phyloP scores from a whole-genome alignment of 2,113 vertebrate genomes.

The Rana temporaria region DNA sequence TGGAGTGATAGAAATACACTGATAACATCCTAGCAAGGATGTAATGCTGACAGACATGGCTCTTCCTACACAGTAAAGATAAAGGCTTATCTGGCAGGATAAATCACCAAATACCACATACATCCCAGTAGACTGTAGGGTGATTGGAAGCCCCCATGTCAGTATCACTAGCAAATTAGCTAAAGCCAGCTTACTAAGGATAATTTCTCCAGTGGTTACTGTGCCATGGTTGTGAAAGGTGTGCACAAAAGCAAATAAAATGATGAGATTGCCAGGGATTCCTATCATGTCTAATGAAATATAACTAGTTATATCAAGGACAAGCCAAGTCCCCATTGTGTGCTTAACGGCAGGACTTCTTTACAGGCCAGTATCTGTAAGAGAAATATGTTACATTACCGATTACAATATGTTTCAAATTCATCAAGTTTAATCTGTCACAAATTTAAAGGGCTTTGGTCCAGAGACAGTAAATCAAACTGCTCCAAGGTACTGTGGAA shows the following conservation, averaged over 20 bases:
- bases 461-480: too few relatives aligned
- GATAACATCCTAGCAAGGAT: conserved; percentile 61
- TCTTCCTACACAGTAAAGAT: conserved; percentile 59
- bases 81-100: conserved; percentile 59
- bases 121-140: conserved; percentile 47
- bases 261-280: conserved; percentile 62
- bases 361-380: conserved; percentile 22
- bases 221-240: conserved; percentile 43
- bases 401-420: too few relatives aligned
- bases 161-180: conserved; percentile 61
- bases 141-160: conserved; percentile 59
- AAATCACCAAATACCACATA: conserved; percentile 37
- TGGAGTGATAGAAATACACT: conserved; percentile 57
- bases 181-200: conserved; percentile 58
- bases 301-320: conserved; percentile 58
- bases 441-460: too few relatives aligned
- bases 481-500: too few relatives aligned
- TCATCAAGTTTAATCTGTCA: too few relatives aligned
- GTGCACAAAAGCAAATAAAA: conserved; percentile 59
- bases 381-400: background rate
- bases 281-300: conserved; percentile 59
- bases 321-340: conserved; percentile 56
- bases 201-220: conserved; percentile 56
- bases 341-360: background rate
- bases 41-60: conserved; percentile 62